These are phyloP conservation scores for Halictus quadricinctus DNA, from an alignment of 2,888 invertebrate genomes.

Conservation along the genomic window DNA sequence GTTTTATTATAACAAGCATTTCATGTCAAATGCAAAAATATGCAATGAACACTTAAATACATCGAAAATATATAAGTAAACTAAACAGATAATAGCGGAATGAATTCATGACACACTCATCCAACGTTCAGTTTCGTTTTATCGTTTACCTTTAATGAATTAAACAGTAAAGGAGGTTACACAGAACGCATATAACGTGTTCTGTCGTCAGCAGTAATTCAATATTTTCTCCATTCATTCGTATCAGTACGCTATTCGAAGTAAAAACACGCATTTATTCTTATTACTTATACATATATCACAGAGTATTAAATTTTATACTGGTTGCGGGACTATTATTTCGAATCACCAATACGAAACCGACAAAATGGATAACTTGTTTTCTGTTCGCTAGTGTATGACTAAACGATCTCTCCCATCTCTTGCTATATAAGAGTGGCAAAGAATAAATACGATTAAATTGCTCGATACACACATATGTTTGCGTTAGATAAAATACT, in stretches of 20 bases:
- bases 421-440: not conserved
- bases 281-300: slow-evolving; percentile 4
- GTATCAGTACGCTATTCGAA: slow-evolving; percentile 44
- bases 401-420: not conserved
- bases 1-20: not conserved
- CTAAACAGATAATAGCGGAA: not conserved
- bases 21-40: not conserved
- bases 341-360: not conserved
- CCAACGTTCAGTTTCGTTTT: slow-evolving; percentile 9
- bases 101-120: not conserved
- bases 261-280: slow-evolving; percentile 47
- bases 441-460: slow-evolving; percentile 25
- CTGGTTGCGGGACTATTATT: not conserved
- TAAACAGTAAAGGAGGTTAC: slow-evolving; percentile 47
- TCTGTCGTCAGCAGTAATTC: slow-evolving; percentile 68
- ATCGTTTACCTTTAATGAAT: slow-evolving; percentile 40
- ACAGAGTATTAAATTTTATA: slow-evolving; percentile 24
- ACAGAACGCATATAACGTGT: slow-evolving; percentile 61
- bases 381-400: slow-evolving; percentile 21
- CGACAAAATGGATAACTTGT: not conserved
- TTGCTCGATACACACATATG: slow-evolving; percentile 30
- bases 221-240: slow-evolving; percentile 51
- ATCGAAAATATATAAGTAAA: not conserved
- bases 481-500: slow-evolving; percentile 48
- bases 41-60: not conserved